Evolutionary conservation across 2,797 vertebrate genomes (phyloP).

Genomic region (Philypnodon macrostomus): DNA sequence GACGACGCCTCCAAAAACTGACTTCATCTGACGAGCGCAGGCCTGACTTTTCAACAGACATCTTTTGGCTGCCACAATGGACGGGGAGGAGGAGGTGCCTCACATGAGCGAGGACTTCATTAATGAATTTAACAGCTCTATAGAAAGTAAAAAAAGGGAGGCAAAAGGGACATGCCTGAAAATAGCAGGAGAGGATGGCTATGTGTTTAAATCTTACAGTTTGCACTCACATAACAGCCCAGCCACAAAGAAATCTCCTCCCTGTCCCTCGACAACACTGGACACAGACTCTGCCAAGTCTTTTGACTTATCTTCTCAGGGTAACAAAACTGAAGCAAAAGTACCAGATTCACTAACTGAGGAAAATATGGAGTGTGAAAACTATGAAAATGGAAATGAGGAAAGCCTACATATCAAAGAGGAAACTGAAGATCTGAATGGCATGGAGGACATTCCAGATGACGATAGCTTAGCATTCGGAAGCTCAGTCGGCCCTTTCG

Average conservation of each 20-base stretch:
- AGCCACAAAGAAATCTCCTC: slow-evolving; percentile 49
- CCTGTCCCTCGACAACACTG: slow-evolving; percentile 71
- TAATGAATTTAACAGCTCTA: slow-evolving; percentile 57
- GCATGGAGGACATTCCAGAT: slow-evolving; percentile 77
- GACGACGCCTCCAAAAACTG: slow-evolving; percentile 64
- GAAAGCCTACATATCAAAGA: slow-evolving; percentile 76
- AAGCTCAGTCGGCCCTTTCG: slow-evolving; percentile 76
- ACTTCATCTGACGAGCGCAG: slow-evolving; percentile 61
- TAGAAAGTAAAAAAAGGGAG: slow-evolving; percentile 73
- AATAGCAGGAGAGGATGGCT: slow-evolving; percentile 81
- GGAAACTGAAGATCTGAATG: slow-evolving; percentile 73
- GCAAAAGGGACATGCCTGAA: slow-evolving; percentile 78
- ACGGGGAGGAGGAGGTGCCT: slow-evolving; percentile 73
- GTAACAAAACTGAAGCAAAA: slow-evolving; percentile 55
- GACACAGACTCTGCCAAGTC: slow-evolving; percentile 78
- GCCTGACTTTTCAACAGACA: slow-evolving; percentile 55
- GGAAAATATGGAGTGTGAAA: slow-evolving; percentile 47
- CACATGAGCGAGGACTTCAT: slow-evolving; percentile 64
- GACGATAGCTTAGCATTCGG: slow-evolving; percentile 81
- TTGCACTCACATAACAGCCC: slow-evolving; percentile 63
- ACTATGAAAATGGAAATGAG: slow-evolving; percentile 56
- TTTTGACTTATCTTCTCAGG: slow-evolving; percentile 77
- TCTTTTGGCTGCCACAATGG: slow-evolving; percentile 72
- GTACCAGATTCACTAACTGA: slow-evolving; percentile 64
- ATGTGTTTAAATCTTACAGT: slow-evolving; percentile 82